phyloP scores from a whole-genome alignment of 2,113 vertebrate species.

The Todiramphus saurophagus region DNA sequence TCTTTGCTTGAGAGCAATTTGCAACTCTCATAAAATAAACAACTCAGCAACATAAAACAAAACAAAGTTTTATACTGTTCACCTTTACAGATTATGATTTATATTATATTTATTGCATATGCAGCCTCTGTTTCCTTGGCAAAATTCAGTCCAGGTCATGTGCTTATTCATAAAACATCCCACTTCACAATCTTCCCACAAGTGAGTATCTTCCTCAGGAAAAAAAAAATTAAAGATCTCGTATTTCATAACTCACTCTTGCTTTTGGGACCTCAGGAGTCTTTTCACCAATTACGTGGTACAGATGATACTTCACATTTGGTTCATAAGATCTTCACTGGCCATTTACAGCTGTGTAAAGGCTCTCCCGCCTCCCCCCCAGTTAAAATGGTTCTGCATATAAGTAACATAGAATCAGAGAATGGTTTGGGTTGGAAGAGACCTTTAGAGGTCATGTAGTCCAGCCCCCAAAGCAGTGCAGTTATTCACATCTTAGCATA shows the following conservation, averaged over 20 bases:
- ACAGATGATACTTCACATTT: not conserved
- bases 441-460: too few relatives aligned
- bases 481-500: not conserved
- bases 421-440: too few relatives aligned
- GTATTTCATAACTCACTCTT: not conserved
- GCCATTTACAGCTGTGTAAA: not conserved
- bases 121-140: not conserved
- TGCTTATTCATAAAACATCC: not conserved
- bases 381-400: not conserved
- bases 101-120: not conserved
- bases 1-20: conserved; percentile 48
- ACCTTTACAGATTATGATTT: not conserved
- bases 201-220: not conserved
- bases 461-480: not conserved
- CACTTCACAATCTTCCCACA: not conserved
- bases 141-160: not conserved
- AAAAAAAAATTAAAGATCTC: not conserved
- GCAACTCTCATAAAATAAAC: conserved; percentile 50
- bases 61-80: not conserved
- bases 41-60: not conserved
- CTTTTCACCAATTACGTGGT: not conserved
- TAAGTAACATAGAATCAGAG: not conserved
- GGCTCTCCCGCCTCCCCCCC: not conserved
- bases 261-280: not conserved
- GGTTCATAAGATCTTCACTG: not conserved